Percentiles rank a stretch among this genome's conserved stretches.
These are phyloP conservation scores for Cacajao melanocephalus DNA, from an alignment of 2,797 vertebrate species.

Conservation along the genomic window DNA sequence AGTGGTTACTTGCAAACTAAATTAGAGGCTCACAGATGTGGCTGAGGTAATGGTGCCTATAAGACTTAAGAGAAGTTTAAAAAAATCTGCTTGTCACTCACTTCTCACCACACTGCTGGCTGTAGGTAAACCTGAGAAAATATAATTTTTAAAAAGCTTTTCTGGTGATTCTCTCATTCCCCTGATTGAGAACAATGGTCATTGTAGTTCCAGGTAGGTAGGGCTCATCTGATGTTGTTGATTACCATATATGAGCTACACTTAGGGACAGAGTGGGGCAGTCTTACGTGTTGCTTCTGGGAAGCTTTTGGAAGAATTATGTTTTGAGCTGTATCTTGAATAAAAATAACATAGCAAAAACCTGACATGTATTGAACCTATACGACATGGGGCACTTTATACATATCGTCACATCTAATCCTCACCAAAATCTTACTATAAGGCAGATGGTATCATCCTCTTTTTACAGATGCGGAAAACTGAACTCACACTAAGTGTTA, in stretches of 20 bases:
- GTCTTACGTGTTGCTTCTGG: not conserved
- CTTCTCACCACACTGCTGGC: not conserved
- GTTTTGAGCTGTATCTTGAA: not conserved
- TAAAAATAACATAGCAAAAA: not conserved
- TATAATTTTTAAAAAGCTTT: not conserved
- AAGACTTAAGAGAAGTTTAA: not conserved
- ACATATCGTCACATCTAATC: not conserved
- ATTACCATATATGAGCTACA: not conserved
- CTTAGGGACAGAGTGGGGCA: not conserved
- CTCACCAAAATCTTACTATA: not conserved
- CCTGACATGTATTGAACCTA: not conserved
- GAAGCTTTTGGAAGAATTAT: not conserved
- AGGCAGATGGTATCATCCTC: not conserved
- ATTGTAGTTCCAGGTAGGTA: not conserved
- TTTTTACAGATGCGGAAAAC: not conserved
- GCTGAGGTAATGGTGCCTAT: not conserved
- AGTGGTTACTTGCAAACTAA: not conserved
- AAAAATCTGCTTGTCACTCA: not conserved
- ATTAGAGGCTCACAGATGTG: not conserved
- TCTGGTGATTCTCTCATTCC: not conserved
- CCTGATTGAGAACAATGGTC: not conserved
- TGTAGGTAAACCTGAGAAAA: not conserved
- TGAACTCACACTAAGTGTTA: not conserved
- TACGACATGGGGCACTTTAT: not conserved
- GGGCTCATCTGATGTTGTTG: not conserved